phyloP scores from a whole-genome alignment of 2,888 invertebrate species.

The Esperia sulphurella region DNA sequence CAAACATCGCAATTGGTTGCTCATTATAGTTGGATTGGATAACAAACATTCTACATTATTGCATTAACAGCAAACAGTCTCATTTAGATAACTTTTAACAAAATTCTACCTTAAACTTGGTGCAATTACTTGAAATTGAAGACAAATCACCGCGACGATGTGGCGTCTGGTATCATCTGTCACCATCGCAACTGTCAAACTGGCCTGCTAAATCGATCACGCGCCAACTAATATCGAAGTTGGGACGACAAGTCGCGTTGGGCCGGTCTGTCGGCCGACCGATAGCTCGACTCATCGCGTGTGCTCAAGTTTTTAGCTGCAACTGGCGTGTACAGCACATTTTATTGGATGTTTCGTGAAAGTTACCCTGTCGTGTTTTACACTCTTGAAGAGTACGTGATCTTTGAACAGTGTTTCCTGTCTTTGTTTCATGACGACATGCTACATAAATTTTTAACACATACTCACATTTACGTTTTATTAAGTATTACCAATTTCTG shows the following conservation, averaged over 20 bases:
- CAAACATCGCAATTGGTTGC: no score
- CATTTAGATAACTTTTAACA: not conserved
- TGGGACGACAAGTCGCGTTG: constrained; percentile 41
- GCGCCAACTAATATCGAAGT: constrained; percentile 75
- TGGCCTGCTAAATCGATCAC: constrained; percentile 72
- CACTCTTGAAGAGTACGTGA: constrained; percentile 40
- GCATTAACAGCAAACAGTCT: no score
- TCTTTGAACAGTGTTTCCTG: constrained; percentile 39
- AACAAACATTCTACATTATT: no score
- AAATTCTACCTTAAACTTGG: constrained; percentile 3
- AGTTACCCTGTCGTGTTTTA: constrained; percentile 55
- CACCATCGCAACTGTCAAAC: constrained; percentile 74
- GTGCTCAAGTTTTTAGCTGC: constrained; percentile 57
- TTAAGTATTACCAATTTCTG: no score
- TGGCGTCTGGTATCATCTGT: constrained; percentile 71
- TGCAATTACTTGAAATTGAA: constrained; percentile 46
- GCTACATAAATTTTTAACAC: not conserved
- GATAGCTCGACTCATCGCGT: constrained; percentile 30
- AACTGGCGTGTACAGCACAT: constrained; percentile 48
- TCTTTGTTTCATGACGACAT: no score
- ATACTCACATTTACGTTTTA: no score
- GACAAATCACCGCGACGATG: constrained; percentile 70
- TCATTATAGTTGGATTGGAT: no score
- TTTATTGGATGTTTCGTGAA: constrained; percentile 69
- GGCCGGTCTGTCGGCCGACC: constrained; percentile 27